phyloP scores from a whole-genome alignment of 2,888 invertebrate genomes.

The Drosophila emarginata region DNA sequence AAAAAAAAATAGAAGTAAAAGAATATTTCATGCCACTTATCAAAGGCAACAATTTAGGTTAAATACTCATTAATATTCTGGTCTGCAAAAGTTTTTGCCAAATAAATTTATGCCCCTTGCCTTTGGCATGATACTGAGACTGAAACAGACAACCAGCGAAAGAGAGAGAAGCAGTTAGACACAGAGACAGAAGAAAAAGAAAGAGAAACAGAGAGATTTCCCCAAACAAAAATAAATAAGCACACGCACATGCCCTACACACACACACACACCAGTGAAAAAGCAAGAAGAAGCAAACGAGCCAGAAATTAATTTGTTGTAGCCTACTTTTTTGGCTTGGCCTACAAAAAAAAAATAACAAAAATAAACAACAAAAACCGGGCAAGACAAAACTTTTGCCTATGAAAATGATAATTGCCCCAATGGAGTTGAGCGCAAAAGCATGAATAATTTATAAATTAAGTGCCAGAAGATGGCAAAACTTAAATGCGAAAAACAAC shows the following conservation, averaged over 20 bases:
- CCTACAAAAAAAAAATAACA: conserved; percentile 23
- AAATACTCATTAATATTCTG: conserved; percentile 79
- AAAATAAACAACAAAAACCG: not conserved
- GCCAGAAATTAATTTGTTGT: conserved; percentile 38
- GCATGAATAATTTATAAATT: conserved; percentile 80
- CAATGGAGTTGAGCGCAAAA: conserved; percentile 54
- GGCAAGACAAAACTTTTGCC: conserved; percentile 25
- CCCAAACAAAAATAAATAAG: conserved; percentile 54
- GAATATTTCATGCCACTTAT: conserved; percentile 74
- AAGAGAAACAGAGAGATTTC: conserved; percentile 10
- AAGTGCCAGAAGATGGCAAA: conserved; percentile 45
- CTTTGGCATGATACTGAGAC: conserved; percentile 56
- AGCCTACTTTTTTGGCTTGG: conserved; percentile 58
- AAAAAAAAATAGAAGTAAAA: conserved; percentile 20
- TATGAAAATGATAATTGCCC: conserved; percentile 79
- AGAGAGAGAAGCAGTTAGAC: conserved; percentile 4
- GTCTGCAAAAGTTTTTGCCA: conserved; percentile 77
- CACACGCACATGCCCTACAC: conserved; percentile 42
- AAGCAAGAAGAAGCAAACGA: not conserved
- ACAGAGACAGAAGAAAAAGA: not conserved
- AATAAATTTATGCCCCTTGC: conserved; percentile 75
- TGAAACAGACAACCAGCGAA: conserved; percentile 4
- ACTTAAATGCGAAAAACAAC: conserved; percentile 18
- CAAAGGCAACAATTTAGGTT: conserved; percentile 79
- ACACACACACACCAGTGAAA: conserved; percentile 13